Evolutionary conservation across 2,888 invertebrate species (phyloP).

Genomic region (Sarcophaga carnaria): DNA sequence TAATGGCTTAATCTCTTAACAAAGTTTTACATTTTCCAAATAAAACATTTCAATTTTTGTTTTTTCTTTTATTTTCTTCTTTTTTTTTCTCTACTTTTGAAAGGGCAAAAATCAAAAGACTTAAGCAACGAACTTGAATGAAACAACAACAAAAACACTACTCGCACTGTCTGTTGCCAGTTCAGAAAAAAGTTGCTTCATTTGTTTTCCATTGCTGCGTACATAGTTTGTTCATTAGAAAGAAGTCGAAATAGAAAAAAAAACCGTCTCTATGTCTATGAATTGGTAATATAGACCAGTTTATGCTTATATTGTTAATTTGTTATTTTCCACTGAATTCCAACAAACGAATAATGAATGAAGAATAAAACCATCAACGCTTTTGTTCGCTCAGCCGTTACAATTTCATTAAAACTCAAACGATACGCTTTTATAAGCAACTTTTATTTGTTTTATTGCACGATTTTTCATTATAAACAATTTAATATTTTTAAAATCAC

Average conservation of each 20-base stretch:
- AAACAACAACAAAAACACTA: neutral
- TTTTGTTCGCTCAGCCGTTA: constrained; percentile 63
- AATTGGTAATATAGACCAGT: neutral
- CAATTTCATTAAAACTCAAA: constrained; percentile 50
- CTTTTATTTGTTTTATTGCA: constrained; percentile 10
- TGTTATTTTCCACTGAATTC: constrained; percentile 40
- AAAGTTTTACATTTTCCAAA: neutral
- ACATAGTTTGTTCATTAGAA: constrained; percentile 22
- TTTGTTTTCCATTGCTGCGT: constrained; percentile 10
- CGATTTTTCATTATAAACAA: neutral
- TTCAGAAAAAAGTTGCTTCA: constrained; percentile 3
- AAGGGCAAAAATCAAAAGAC: constrained; percentile 53
- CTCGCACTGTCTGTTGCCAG: neutral
- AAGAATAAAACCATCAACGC: constrained; percentile 1
- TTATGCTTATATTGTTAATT: constrained; percentile 36
- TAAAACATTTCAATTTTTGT: constrained; percentile 6
- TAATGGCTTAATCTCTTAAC: too few relatives aligned
- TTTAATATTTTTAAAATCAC: constrained; percentile 13
- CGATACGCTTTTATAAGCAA: constrained; percentile 60
- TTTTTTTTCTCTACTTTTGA: neutral
- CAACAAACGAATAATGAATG: neutral
- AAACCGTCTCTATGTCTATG: constrained; percentile 32
- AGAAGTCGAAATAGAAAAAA: constrained; percentile 34
- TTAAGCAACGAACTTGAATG: constrained; percentile 65
- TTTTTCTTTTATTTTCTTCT: neutral